Conservation (phyloP, 1,140 invertebrate genomes). For the Drosophila santomea region DNA sequence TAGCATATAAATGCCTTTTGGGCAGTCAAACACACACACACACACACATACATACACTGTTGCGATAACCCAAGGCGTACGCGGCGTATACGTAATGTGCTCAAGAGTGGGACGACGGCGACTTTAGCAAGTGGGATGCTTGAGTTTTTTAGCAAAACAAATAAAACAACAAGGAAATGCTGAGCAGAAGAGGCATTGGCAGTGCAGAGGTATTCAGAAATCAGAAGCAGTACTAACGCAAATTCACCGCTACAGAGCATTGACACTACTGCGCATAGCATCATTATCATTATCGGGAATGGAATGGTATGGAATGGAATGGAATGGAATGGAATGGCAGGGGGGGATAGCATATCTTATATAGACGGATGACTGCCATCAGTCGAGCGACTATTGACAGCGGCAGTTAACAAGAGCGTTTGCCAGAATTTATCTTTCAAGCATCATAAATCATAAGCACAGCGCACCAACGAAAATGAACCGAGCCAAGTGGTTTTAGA, state of each 20-base stretch:
- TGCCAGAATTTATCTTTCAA: conserved; percentile 78
- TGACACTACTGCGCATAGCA: conserved; percentile 66
- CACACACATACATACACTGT: conserved; percentile 8
- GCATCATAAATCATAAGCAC: conserved; percentile 75
- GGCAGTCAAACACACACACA: conserved; percentile 26
- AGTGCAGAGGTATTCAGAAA: conserved; percentile 4
- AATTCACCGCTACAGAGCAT: conserved; percentile 76
- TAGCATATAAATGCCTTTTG: conserved; percentile 47
- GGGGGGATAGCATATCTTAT: neutral
- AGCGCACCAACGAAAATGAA: conserved; percentile 26
- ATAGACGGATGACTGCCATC: conserved; percentile 22
- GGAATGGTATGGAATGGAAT: neutral
- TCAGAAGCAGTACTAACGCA: conserved; percentile 36
- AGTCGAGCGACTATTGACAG: conserved; percentile 71
- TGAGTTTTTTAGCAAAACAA: neutral
- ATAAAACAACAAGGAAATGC: neutral
- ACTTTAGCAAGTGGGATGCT: conserved; percentile 14
- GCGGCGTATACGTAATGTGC: conserved; percentile 71
- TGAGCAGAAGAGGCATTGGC: neutral
- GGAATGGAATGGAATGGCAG: no score
- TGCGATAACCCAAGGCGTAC: no score
- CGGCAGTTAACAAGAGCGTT: conserved; percentile 69
- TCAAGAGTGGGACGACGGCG: conserved; percentile 14
- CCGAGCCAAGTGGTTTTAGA: conserved; percentile 9
- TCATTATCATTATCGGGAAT: conserved; percentile 35